Conservation (phyloP, 1,140 invertebrate genomes). For the Drosophila watanabei region DNA sequence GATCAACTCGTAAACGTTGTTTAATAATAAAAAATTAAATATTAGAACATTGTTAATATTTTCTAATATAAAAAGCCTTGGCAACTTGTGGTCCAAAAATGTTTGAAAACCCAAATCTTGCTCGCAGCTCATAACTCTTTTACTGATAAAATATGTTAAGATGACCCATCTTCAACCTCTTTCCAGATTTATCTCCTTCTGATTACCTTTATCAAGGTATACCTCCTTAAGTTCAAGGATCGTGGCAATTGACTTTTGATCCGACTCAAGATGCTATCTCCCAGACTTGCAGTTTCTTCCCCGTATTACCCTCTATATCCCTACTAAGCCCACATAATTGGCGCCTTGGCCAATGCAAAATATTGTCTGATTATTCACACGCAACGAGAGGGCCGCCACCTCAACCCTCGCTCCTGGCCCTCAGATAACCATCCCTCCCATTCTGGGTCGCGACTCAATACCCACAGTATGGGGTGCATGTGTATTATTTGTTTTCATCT, state of each 20-base stretch:
- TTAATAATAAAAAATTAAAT: too few relatives aligned
- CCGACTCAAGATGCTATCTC: conserved; percentile 54
- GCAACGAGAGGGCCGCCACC: conserved; percentile 36
- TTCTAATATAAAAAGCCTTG: neutral
- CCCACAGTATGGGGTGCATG: conserved; percentile 61
- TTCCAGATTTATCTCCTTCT: neutral
- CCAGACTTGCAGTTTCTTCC: neutral
- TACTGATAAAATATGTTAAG: neutral
- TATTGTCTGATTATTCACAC: conserved; percentile 71
- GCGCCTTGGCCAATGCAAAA: conserved; percentile 74
- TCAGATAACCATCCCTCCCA: conserved; percentile 39
- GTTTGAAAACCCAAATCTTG: neutral
- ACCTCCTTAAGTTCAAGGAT: conserved; percentile 38
- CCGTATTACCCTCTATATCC: conserved; percentile 8
- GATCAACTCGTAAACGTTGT: too few relatives aligned
- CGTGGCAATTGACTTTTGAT: conserved; percentile 68
- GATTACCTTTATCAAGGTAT: conserved; percentile 14
- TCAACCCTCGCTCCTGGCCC: conserved; percentile 12
- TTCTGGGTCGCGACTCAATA: conserved; percentile 46
- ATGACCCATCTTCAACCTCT: neutral
- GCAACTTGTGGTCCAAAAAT: neutral
- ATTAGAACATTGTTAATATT: too few relatives aligned
- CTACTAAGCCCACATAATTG: conserved; percentile 68
- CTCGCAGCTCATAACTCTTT: conserved; percentile 3
- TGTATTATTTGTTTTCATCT: conserved; percentile 55